Percentiles rank a stretch among this genome's conserved stretches.
These are phyloP conservation scores for Barnardius zonarius DNA, from an alignment of 2,113 vertebrate species.

Conservation along the genomic window DNA sequence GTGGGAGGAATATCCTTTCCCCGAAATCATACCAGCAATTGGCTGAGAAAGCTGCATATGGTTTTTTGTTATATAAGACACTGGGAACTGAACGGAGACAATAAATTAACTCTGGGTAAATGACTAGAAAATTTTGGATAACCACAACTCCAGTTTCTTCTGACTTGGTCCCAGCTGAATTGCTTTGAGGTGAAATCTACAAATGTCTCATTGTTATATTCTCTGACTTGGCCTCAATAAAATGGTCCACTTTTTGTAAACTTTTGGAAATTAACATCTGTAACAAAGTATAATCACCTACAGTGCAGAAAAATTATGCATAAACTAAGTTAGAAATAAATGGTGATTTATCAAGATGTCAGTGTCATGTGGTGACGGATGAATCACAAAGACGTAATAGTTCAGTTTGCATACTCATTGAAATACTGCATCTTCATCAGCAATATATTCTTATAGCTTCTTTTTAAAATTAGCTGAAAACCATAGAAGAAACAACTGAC, in stretches of 20 bases:
- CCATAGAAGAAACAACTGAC: background rate
- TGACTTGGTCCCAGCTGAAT: background rate
- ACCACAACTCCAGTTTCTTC: background rate
- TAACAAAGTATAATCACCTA: background rate
- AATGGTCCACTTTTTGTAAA: background rate
- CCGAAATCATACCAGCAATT: background rate
- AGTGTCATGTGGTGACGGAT: slow-evolving; percentile 45
- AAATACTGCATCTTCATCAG: slow-evolving; percentile 29
- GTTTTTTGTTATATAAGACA: background rate
- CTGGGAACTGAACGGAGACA: background rate
- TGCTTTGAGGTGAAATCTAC: background rate
- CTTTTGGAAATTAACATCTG: background rate
- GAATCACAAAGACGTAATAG: slow-evolving; percentile 2
- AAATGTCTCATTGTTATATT: background rate
- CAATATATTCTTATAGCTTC: background rate
- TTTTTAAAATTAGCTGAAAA: background rate
- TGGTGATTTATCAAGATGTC: slow-evolving; percentile 65
- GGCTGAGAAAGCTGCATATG: background rate
- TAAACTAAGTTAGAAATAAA: slow-evolving; percentile 53
- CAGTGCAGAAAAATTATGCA: slow-evolving; percentile 12
- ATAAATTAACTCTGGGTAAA: background rate
- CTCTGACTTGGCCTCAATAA: background rate
- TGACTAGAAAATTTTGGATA: rapidly evolving
- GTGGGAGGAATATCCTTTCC: background rate
- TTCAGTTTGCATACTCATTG: background rate